Conservation (phyloP, 1,140 invertebrate species). For the Eulimnadia texana region DNA sequence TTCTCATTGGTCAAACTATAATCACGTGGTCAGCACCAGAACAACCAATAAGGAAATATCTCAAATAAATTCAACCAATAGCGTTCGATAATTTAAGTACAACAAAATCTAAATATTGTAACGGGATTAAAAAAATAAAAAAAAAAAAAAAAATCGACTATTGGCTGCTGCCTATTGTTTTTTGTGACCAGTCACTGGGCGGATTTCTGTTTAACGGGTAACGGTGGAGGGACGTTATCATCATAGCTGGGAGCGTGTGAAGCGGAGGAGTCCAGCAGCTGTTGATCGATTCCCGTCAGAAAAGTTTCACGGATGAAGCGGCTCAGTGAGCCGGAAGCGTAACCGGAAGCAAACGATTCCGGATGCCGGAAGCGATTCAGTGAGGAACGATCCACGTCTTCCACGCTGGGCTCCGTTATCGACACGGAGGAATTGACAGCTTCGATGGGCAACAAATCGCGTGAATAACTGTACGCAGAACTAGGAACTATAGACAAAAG, state of each 20-base stretch:
- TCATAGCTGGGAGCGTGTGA: neutral
- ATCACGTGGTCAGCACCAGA: too few relatives aligned
- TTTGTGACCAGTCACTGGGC: neutral
- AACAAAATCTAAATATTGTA: too few relatives aligned
- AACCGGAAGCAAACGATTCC: neutral
- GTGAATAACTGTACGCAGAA: too few relatives aligned
- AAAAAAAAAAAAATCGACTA: too few relatives aligned
- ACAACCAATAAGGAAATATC: too few relatives aligned
- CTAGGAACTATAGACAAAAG: too few relatives aligned
- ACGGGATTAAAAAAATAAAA: too few relatives aligned
- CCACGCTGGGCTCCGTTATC: neutral
- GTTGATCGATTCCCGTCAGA: neutral
- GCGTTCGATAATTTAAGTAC: too few relatives aligned
- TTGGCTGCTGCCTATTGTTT: too few relatives aligned
- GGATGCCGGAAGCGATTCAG: neutral
- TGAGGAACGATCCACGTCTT: neutral
- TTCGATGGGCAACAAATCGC: neutral
- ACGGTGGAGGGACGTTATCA: constrained; percentile 10
- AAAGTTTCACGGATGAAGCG: neutral
- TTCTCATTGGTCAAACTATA: too few relatives aligned
- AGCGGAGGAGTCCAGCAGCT: neutral
- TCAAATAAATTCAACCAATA: too few relatives aligned
- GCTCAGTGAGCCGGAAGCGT: neutral
- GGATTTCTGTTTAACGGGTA: constrained; percentile 10
- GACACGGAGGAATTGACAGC: neutral